Evolutionary conservation across 2,888 invertebrate genomes (phyloP).

Genomic region (Eupsilia transversa): DNA sequence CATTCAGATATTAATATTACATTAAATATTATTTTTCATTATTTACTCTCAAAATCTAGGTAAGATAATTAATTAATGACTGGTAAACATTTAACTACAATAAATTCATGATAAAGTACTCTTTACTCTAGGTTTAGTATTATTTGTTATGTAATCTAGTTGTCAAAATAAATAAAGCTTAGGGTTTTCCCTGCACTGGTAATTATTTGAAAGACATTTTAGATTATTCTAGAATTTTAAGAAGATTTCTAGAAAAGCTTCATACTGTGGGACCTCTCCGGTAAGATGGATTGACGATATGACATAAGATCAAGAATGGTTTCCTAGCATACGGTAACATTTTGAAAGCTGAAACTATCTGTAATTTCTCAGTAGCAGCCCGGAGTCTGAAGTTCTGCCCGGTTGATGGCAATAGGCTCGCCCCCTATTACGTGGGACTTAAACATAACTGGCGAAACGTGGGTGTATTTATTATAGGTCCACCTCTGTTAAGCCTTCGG

Average conservation of each 20-base stretch:
- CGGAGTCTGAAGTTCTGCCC: background rate
- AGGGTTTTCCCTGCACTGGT: conserved; percentile 12
- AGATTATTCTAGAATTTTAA: background rate
- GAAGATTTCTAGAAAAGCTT: background rate
- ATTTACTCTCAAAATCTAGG: background rate
- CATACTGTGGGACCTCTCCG: background rate
- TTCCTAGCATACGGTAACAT: background rate
- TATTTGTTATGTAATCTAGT: conserved; percentile 29
- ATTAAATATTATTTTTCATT: no score
- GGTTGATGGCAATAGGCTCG: background rate
- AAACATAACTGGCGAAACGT: no score
- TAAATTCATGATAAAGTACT: conserved; percentile 16
- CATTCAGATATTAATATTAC: background rate
- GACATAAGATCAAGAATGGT: background rate
- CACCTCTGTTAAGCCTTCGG: no score
- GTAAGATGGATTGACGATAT: background rate
- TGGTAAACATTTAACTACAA: conserved; percentile 13
- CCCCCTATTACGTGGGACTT: background rate
- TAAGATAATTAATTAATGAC: conserved; percentile 25
- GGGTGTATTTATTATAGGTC: no score
- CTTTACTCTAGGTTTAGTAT: conserved; percentile 38
- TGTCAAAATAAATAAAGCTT: conserved; percentile 10
- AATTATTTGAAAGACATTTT: background rate
- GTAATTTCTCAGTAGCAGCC: background rate
- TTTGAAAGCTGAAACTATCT: no score